Conservation (phyloP, 2,113 vertebrate species). For the Caloenas nicobarica region DNA sequence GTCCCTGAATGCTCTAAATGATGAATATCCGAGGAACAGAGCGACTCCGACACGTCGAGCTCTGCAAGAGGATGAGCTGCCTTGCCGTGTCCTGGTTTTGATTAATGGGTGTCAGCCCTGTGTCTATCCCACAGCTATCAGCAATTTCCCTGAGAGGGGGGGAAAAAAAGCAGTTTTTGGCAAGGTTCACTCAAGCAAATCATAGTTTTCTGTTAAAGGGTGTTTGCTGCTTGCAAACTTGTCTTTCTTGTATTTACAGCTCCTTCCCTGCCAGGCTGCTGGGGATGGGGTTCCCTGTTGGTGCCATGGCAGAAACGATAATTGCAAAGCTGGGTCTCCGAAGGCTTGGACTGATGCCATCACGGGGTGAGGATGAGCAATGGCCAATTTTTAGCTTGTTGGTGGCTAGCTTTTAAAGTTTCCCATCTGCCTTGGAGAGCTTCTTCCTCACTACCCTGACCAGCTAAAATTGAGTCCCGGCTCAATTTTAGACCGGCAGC, state of each 20-base stretch:
- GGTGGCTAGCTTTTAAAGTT: neutral
- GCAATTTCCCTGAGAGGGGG: neutral
- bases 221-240: neutral
- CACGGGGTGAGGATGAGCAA: rapidly evolving
- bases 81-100: neutral
- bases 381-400: neutral
- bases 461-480: neutral
- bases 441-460: neutral
- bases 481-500: neutral
- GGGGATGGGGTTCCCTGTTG: neutral
- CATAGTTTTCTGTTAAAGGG: neutral
- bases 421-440: neutral
- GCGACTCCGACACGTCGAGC: neutral
- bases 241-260: neutral
- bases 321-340: neutral
- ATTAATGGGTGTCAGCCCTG: neutral
- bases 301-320: neutral
- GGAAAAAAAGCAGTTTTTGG: neutral
- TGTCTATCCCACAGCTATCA: neutral
- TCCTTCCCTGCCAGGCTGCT: neutral
- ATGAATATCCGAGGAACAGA: neutral
- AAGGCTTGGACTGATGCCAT: neutral
- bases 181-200: neutral
- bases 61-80: neutral
- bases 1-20: neutral